phyloP scores from a whole-genome alignment of 2,797 vertebrate genomes.

The Cryptoprocta ferox region DNA sequence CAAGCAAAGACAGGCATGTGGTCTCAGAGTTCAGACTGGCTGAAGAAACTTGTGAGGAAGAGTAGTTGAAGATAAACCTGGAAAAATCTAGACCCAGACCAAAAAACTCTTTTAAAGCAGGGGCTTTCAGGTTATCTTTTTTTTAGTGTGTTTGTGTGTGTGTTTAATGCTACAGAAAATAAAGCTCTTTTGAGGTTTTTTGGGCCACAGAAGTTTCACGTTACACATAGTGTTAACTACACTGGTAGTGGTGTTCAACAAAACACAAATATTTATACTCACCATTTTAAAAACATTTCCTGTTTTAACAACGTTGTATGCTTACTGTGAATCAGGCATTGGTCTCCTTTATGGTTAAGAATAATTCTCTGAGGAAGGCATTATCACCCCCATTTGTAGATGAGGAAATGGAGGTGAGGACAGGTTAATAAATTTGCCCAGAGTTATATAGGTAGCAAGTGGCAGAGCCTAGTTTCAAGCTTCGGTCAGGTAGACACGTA shows the following conservation, averaged over 20 bases:
- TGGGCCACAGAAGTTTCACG: background rate
- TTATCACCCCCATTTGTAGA: background rate
- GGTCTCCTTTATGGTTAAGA: background rate
- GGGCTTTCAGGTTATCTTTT: background rate
- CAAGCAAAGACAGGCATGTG: background rate
- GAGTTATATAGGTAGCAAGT: background rate
- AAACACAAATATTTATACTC: conserved; percentile 4
- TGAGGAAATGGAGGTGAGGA: background rate
- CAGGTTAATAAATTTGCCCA: background rate
- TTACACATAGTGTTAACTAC: background rate
- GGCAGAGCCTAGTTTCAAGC: background rate
- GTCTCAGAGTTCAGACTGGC: background rate
- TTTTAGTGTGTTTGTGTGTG: background rate
- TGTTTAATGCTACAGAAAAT: conserved; percentile 1
- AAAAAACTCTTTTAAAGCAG: background rate
- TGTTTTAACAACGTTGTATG: background rate
- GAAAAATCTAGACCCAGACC: background rate
- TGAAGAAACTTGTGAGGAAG: background rate
- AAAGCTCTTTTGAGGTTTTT: background rate
- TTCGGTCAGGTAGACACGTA: background rate
- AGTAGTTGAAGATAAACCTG: background rate
- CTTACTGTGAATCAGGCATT: background rate
- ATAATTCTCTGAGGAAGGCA: background rate
- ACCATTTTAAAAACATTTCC: background rate
- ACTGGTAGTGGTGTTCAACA: background rate